Evolutionary conservation across 1,140 invertebrate species (phyloP).

Genomic region (Pantala flavescens): DNA sequence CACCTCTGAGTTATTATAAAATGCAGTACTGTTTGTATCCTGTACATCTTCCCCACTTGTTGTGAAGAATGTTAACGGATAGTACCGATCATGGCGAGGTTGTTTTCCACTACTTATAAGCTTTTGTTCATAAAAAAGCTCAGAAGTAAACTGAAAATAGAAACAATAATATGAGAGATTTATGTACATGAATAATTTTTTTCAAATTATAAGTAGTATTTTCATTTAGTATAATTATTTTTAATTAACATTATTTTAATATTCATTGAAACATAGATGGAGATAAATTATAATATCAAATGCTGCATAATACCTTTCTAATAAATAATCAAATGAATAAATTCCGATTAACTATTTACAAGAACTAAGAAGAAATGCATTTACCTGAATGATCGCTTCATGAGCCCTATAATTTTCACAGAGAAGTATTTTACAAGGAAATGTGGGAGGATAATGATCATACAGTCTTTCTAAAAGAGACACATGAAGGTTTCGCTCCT

Average conservation of each 20-base stretch:
- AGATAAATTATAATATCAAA: no score
- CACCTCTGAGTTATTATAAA: conserved; percentile 75
- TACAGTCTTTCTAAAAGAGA: conserved; percentile 73
- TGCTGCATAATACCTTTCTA: no score
- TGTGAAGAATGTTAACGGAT: conserved; percentile 73
- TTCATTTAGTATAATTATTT: no score
- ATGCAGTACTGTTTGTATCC: conserved; percentile 72
- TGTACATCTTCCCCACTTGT: conserved; percentile 64
- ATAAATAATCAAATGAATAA: no score
- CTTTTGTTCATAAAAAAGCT: conserved; percentile 72
- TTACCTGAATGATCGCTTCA: conserved; percentile 59
- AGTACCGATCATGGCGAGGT: conserved; percentile 52
- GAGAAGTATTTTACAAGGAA: conserved; percentile 70
- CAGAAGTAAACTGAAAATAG: conserved; percentile 54
- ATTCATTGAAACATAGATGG: no score
- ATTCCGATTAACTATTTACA: no score
- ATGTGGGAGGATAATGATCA: conserved; percentile 60
- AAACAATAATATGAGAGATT: no score
- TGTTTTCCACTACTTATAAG: conserved; percentile 59
- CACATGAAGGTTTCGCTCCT: conserved; percentile 63
- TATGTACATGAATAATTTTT: no score
- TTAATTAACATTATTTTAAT: no score
- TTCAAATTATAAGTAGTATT: no score
- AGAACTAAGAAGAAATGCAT: no score
- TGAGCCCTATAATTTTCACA: conserved; percentile 82